phyloP scores from a whole-genome alignment of 2,888 invertebrate species.

The Conchocele bisecta region DNA sequence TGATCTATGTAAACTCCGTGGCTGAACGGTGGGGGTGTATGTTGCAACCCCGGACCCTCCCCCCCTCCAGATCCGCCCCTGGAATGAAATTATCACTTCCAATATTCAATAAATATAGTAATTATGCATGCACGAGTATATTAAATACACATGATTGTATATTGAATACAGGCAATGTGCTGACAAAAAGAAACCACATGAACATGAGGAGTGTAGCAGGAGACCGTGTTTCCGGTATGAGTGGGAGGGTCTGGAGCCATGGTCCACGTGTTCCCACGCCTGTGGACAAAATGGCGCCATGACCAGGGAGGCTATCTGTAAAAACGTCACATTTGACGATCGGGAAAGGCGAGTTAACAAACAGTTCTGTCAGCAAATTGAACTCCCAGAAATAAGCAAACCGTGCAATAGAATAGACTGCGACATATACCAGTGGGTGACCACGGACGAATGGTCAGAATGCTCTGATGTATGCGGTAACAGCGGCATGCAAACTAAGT shows the following conservation, averaged over 20 bases:
- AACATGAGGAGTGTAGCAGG: conserved; percentile 52
- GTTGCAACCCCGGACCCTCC: too few relatives aligned
- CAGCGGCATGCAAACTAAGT: conserved; percentile 23
- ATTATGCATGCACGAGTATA: too few relatives aligned
- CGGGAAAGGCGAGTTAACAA: conserved; percentile 35
- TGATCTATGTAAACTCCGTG: too few relatives aligned
- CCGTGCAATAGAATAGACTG: conserved; percentile 45
- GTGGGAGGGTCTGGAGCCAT: conserved; percentile 43
- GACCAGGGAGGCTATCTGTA: conserved; percentile 43
- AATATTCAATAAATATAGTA: too few relatives aligned
- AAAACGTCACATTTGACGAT: conserved; percentile 55
- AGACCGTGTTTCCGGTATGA: conserved; percentile 46
- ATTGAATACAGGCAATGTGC: conserved; percentile 44
- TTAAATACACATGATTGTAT: too few relatives aligned
- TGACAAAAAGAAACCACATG: conserved; percentile 32
- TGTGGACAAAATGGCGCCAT: conserved; percentile 45
- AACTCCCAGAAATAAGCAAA: conserved; percentile 24
- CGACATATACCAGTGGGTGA: conserved; percentile 25
- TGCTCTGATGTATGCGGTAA: conserved; percentile 59
- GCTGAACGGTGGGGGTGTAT: too few relatives aligned
- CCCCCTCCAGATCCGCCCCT: too few relatives aligned
- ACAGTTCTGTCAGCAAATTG: conserved; percentile 30
- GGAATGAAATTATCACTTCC: too few relatives aligned
- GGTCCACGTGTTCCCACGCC: conserved; percentile 50
- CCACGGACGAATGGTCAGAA: conserved; percentile 40